Conservation (phyloP, 1,140 invertebrate species). For the Zaprionus ghesquierei region DNA sequence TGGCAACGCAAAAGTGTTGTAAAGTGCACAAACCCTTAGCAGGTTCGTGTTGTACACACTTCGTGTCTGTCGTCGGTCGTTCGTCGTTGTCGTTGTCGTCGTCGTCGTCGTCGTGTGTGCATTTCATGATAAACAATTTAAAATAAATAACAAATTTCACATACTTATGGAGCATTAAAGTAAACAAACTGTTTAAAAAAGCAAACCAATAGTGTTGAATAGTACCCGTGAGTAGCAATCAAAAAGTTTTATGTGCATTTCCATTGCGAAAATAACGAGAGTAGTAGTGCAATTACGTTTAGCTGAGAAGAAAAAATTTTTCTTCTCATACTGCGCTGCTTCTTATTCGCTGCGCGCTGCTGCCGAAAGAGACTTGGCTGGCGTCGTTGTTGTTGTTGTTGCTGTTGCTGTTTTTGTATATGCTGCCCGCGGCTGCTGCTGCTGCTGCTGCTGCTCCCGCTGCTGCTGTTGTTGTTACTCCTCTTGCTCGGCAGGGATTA, state of each 20-base stretch:
- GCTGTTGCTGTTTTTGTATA: slow-evolving; percentile 45
- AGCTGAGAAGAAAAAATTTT: slow-evolving; percentile 51
- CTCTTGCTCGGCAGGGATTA: slow-evolving; percentile 63
- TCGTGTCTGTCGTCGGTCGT: slow-evolving; percentile 50
- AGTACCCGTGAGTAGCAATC: slow-evolving; percentile 59
- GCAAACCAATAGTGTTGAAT: slow-evolving; percentile 47
- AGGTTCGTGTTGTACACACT: slow-evolving; percentile 39
- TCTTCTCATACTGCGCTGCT: slow-evolving; percentile 59
- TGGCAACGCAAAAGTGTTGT: slow-evolving; percentile 34
- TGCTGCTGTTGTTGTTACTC: slow-evolving; percentile 33
- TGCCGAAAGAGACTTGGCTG: slow-evolving; percentile 46
- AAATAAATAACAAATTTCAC: slow-evolving; percentile 65
- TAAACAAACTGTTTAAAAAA: slow-evolving; percentile 59
- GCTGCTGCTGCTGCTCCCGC: slow-evolving; percentile 25
- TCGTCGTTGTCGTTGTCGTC: slow-evolving; percentile 36
- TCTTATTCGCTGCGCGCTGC: slow-evolving; percentile 56
- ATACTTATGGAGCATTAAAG: slow-evolving; percentile 49
- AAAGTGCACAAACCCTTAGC: slow-evolving; percentile 2
- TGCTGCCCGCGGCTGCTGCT: slow-evolving; percentile 32
- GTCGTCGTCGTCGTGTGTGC: slow-evolving; percentile 56
- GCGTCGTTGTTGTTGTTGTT: slow-evolving; percentile 46
- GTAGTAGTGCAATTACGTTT: slow-evolving; percentile 69
- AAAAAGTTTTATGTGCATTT: slow-evolving; percentile 43
- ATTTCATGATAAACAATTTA: slow-evolving; percentile 77
- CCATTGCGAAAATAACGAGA: slow-evolving; percentile 28